Evolutionary conservation across 2,113 vertebrate species (phyloP).

Genomic region (Trichomycterus rosablanca): DNA sequence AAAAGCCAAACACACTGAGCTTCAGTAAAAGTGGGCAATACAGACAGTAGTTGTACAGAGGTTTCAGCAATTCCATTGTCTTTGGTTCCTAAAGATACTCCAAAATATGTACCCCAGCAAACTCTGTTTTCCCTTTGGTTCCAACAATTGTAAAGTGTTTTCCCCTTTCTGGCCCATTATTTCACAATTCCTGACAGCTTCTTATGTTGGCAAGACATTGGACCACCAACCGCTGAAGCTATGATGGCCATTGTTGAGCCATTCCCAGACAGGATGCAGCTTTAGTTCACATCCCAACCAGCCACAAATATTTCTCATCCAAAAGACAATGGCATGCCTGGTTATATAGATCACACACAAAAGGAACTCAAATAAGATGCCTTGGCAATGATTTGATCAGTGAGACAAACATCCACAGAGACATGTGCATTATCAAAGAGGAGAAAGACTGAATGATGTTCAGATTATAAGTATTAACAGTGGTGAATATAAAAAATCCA

Average conservation of each 20-base stretch:
- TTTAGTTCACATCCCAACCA: conserved; percentile 43
- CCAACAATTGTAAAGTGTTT: conserved; percentile 55
- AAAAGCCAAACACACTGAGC: conserved; percentile 5
- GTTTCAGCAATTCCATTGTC: conserved; percentile 49
- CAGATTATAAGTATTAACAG: not conserved
- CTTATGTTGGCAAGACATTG: conserved; percentile 45
- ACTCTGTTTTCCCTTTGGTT: conserved; percentile 16
- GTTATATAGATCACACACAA: conserved; percentile 44
- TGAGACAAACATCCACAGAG: not conserved
- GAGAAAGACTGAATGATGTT: not conserved
- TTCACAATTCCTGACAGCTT: conserved; percentile 54
- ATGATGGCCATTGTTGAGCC: conserved; percentile 57
- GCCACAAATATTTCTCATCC: conserved; percentile 55
- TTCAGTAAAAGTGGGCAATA: conserved; percentile 12
- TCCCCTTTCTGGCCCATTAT: conserved; percentile 59
- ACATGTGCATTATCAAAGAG: not conserved
- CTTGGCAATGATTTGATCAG: not conserved
- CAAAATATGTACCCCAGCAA: conserved; percentile 28
- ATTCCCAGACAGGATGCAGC: conserved; percentile 62
- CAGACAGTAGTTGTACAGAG: conserved; percentile 31
- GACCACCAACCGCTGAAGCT: conserved; percentile 52
- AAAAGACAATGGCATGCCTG: conserved; percentile 62
- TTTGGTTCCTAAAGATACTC: conserved; percentile 39
- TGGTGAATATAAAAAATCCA: not conserved
- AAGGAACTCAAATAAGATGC: conserved; percentile 33